phyloP scores from a whole-genome alignment of 2,113 vertebrate species.

The Calypte anna region DNA sequence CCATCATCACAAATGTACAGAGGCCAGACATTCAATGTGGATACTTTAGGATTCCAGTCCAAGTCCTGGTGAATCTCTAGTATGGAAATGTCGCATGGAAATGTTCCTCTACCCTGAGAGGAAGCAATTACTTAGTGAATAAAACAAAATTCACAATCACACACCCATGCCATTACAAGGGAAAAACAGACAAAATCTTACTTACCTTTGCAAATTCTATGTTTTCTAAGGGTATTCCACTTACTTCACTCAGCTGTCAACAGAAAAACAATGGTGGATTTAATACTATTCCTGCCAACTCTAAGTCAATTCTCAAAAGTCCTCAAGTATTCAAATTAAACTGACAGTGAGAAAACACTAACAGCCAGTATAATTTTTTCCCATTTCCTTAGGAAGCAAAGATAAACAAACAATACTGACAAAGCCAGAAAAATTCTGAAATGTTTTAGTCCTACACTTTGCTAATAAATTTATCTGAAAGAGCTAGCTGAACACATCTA shows the following conservation, averaged over 20 bases:
- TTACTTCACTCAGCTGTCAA: slow-evolving; percentile 90
- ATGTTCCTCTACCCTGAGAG: slow-evolving; percentile 93
- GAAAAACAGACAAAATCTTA: neutral
- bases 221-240: slow-evolving; percentile 89
- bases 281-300: neutral
- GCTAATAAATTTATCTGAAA: neutral
- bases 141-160: neutral
- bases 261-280: slow-evolving; percentile 11
- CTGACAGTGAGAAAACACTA: neutral
- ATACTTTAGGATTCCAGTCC: slow-evolving; percentile 99
- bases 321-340: neutral
- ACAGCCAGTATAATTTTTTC: neutral
- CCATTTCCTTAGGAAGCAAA: neutral
- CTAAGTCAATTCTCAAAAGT: neutral
- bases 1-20: slow-evolving; percentile 99
- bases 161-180: neutral
- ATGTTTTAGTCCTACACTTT: neutral
- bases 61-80: slow-evolving; percentile 98
- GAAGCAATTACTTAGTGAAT: neutral
- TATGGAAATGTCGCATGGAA: slow-evolving; percentile 97
- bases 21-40: slow-evolving; percentile 96
- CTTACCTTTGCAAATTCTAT: slow-evolving; percentile 97
- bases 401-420: neutral
- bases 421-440: neutral
- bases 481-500: neutral